Conservation (phyloP, 2,113 vertebrate species). For the Ornithorhynchus anatinus region DNA sequence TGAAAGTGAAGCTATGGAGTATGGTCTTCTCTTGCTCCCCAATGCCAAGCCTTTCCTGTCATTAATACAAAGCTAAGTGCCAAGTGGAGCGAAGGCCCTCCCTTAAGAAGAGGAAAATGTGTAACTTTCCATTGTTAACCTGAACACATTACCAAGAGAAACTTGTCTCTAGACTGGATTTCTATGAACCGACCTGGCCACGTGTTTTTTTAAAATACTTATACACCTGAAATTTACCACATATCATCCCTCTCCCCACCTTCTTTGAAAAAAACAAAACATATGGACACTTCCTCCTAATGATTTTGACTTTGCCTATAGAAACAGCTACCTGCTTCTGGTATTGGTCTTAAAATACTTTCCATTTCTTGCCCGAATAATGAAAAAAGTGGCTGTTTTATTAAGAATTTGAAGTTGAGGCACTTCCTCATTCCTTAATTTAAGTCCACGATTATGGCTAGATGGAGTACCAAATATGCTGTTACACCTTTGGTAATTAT, state of each 20-base stretch:
- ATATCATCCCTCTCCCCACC: neutral
- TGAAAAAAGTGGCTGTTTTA: neutral
- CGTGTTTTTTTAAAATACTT: no score
- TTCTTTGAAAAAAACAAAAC: constrained; percentile 8
- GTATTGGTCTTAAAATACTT: no score
- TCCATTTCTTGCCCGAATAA: neutral
- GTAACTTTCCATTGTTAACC: neutral
- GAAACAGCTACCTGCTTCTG: no score
- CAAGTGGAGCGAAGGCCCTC: neutral
- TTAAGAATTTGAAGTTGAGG: no score
- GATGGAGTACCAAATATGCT: no score
- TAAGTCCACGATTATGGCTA: no score
- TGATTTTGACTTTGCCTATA: constrained; percentile 7
- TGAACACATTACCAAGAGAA: no score
- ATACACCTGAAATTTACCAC: no score
- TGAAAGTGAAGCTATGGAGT: neutral
- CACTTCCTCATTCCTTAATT: no score
- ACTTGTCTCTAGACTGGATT: no score
- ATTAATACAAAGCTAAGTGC: neutral
- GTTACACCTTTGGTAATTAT: no score
- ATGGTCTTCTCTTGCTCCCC: neutral
- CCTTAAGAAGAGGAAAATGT: neutral
- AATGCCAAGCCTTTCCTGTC: neutral
- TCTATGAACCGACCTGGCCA: no score
- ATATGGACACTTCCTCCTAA: neutral